phyloP scores from a whole-genome alignment of 2,797 vertebrate genomes.

The Pangasius mekongensis region DNA sequence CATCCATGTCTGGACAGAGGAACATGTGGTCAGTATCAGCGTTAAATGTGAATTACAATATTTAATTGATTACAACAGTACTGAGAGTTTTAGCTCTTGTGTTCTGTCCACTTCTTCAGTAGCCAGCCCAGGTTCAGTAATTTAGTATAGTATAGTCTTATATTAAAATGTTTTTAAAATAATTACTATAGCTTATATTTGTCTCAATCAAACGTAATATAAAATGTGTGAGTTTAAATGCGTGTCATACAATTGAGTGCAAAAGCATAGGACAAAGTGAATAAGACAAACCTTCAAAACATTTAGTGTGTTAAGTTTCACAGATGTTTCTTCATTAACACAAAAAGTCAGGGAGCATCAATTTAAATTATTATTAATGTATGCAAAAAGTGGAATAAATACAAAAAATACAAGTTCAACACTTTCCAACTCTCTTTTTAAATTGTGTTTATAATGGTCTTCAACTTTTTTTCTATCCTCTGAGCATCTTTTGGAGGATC shows the following conservation, averaged over 20 bases:
- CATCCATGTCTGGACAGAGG: slow-evolving; percentile 94
- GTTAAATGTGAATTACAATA: not conserved
- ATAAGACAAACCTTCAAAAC: not conserved
- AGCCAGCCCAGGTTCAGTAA: not conserved
- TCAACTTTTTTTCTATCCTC: not conserved
- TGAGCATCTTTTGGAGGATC: not conserved
- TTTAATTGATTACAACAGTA: not conserved
- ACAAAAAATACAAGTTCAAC: not conserved
- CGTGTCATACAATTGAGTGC: not conserved
- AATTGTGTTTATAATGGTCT: not conserved
- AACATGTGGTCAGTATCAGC: slow-evolving; percentile 89
- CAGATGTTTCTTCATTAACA: not conserved
- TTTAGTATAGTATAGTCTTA: too few species aligned
- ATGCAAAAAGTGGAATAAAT: not conserved
- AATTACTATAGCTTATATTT: not conserved
- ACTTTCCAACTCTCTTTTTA: not conserved
- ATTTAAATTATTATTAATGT: not conserved
- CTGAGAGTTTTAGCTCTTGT: not conserved
- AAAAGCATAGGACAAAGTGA: not conserved
- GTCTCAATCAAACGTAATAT: not conserved
- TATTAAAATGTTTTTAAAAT: not conserved
- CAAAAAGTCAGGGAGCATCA: not conserved
- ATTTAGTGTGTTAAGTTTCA: not conserved
- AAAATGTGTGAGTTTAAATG: not conserved
- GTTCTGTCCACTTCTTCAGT: too few species aligned